A percentile compares a stretch with the other conserved stretches of the same genome.
phyloP scores from a whole-genome alignment of 2,113 vertebrate species.

The Cinclus mexicanus region DNA sequence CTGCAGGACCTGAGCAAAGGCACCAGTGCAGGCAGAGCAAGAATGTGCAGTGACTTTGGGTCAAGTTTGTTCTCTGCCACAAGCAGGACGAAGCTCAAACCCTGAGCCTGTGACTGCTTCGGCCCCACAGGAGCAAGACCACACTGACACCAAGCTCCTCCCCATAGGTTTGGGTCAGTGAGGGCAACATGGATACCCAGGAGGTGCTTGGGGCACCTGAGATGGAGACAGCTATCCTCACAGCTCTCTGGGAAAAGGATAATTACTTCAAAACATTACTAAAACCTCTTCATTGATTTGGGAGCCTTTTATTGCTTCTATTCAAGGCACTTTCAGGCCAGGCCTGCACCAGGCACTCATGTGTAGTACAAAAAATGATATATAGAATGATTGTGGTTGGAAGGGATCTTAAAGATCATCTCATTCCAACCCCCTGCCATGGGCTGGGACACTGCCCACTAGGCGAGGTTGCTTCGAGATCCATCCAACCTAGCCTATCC shows the following conservation, averaged over 20 bases:
- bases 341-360: neutral
- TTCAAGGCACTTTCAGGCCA: neutral
- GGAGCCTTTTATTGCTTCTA: neutral
- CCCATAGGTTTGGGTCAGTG: neutral
- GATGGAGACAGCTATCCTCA: neutral
- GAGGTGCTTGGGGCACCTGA: neutral
- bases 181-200: neutral
- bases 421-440: rapidly evolving
- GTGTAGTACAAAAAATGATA: neutral
- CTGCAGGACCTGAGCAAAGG: neutral
- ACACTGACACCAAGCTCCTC: rapidly evolving
- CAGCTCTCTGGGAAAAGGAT: neutral
- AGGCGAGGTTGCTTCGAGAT: neutral
- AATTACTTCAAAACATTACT: neutral
- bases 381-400: neutral
- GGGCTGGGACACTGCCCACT: neutral
- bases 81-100: neutral
- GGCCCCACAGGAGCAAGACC: neutral
- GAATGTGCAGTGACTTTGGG: rapidly evolving
- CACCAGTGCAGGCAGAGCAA: neutral
- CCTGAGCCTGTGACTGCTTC: neutral
- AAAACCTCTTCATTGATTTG: neutral
- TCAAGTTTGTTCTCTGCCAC: neutral
- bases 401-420: neutral
- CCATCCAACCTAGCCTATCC: neutral